phyloP scores from a whole-genome alignment of 2,888 invertebrate species.

The Salpingus planirostris region DNA sequence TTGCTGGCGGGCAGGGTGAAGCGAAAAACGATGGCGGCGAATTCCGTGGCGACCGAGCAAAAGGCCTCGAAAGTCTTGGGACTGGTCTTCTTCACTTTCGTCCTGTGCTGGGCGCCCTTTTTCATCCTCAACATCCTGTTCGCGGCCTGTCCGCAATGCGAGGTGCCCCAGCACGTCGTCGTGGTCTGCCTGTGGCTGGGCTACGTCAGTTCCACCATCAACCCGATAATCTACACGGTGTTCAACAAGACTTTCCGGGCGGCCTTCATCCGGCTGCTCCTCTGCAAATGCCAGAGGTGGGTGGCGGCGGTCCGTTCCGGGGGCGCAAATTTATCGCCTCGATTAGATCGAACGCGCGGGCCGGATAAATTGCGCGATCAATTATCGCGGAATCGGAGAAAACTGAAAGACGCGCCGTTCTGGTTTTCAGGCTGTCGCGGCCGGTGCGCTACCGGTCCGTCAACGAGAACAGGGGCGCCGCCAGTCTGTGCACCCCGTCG shows the following conservation, averaged over 20 bases:
- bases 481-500: slow-evolving; percentile 62
- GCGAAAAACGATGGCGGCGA: slow-evolving; percentile 62
- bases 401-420: neutral
- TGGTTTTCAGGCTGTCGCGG: slow-evolving; percentile 53
- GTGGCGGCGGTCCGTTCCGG: too few relatives aligned
- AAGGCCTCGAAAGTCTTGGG: slow-evolving; percentile 92
- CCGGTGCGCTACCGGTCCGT: slow-evolving; percentile 63
- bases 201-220: slow-evolving; percentile 86
- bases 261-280: slow-evolving; percentile 68
- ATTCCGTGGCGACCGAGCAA: slow-evolving; percentile 84
- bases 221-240: slow-evolving; percentile 88
- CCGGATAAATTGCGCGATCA: neutral
- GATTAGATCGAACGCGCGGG: neutral
- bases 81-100: slow-evolving; percentile 86
- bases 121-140: slow-evolving; percentile 81
- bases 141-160: slow-evolving; percentile 73
- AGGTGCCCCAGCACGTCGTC: slow-evolving; percentile 65
- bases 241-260: slow-evolving; percentile 86
- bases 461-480: slow-evolving; percentile 59
- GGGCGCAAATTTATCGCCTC: too few relatives aligned
- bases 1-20: slow-evolving; percentile 62
- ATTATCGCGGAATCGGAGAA: neutral
- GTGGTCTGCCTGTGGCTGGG: slow-evolving; percentile 86
- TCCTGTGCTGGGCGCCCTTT: slow-evolving; percentile 89
- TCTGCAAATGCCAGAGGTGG: slow-evolving; percentile 69